These are phyloP conservation scores for Microtus montanus DNA, from an alignment of 2,113 vertebrate species.

Conservation along the genomic window DNA sequence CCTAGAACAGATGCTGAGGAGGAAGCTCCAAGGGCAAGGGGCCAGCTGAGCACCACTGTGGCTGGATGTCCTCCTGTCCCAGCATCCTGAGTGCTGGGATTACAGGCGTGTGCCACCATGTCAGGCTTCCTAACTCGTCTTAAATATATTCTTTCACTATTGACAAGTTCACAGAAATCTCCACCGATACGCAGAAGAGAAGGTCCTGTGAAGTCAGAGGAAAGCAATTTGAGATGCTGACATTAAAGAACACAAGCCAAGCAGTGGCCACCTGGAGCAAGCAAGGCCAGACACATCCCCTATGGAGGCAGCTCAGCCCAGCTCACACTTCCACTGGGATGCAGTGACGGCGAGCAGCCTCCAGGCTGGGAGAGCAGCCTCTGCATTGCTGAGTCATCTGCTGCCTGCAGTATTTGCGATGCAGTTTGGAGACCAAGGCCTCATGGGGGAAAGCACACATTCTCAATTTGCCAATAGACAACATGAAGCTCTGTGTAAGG, in stretches of 20 bases:
- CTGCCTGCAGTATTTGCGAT: not conserved
- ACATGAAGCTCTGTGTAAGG: not conserved
- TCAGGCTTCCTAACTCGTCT: not conserved
- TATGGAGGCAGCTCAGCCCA: not conserved
- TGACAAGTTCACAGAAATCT: not conserved
- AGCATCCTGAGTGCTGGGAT: not conserved
- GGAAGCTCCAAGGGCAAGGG: no score
- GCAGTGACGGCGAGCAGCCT: not conserved
- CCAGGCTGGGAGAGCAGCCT: not conserved
- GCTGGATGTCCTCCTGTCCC: not conserved
- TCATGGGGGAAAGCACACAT: not conserved
- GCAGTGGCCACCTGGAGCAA: not conserved
- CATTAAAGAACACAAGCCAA: not conserved
- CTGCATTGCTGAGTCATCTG: not conserved
- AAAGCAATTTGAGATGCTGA: not conserved
- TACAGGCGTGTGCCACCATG: not conserved
- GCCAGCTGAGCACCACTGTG: not conserved
- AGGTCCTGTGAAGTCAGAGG: not conserved
- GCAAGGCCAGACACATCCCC: not conserved
- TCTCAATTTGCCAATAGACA: not conserved
- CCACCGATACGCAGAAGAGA: not conserved
- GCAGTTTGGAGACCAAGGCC: not conserved
- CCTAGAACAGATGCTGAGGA: not conserved
- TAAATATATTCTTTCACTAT: not conserved
- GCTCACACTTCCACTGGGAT: rapidly evolving